These are phyloP conservation scores for Athalia circularis DNA, from an alignment of 2,888 invertebrate species.

Conservation along the genomic window DNA sequence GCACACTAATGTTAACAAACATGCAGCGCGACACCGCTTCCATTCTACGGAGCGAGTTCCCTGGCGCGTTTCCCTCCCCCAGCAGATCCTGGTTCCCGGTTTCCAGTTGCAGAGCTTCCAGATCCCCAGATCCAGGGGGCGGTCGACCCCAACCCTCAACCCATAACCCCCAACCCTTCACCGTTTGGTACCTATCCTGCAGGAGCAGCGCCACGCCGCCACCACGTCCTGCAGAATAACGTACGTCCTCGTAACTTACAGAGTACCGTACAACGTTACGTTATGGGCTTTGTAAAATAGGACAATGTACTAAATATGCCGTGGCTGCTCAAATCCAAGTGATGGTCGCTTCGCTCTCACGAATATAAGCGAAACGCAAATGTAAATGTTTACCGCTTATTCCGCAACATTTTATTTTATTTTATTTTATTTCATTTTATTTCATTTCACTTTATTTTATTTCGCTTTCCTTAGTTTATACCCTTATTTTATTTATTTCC, in stretches of 20 bases:
- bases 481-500: no score
- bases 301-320: slow-evolving; percentile 66
- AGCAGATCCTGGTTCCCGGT: no score
- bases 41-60: background rate
- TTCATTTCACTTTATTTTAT: background rate
- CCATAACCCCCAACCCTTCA: background rate
- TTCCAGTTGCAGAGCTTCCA: background rate
- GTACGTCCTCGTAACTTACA: slow-evolving; percentile 63
- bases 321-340: slow-evolving; percentile 28
- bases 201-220: background rate
- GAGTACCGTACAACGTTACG: slow-evolving; percentile 58
- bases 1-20: slow-evolving; percentile 22
- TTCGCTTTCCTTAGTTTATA: no score
- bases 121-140: background rate
- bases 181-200: slow-evolving; percentile 10
- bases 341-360: slow-evolving; percentile 38
- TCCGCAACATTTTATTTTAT: background rate
- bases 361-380: slow-evolving; percentile 53
- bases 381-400: slow-evolving; percentile 45
- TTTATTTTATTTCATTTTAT: background rate
- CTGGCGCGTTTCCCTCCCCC: background rate
- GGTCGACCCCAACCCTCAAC: background rate
- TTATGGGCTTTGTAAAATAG: slow-evolving; percentile 63
- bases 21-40: background rate
- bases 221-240: slow-evolving; percentile 56